phyloP scores from a whole-genome alignment of 2,113 vertebrate genomes.

The Podarcis raffonei region DNA sequence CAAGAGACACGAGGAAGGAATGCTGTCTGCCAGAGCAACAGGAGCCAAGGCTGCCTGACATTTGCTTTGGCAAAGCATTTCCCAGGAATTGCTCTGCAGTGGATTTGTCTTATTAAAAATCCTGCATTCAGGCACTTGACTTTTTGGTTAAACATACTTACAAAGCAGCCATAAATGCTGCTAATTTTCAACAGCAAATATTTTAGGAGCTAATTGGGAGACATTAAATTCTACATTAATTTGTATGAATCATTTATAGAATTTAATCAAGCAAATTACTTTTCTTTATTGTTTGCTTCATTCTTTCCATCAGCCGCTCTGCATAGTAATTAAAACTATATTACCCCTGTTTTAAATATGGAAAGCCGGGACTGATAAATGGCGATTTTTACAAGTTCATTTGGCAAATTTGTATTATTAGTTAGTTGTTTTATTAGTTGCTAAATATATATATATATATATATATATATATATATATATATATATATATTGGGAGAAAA shows the following conservation, averaged over 20 bases:
- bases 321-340: neutral
- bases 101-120: neutral
- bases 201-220: constrained; percentile 3
- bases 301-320: neutral
- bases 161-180: neutral
- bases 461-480: too few relatives aligned
- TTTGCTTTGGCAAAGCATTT: neutral
- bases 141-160: constrained; percentile 19
- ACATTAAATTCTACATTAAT: neutral
- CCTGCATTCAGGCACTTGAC: neutral
- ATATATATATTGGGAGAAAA: too few relatives aligned
- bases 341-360: neutral
- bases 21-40: neutral
- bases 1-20: neutral
- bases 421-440: too few relatives aligned
- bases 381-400: neutral
- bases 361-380: neutral
- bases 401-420: neutral
- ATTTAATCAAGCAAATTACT: neutral
- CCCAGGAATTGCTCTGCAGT: rapidly evolving
- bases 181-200: constrained; percentile 18
- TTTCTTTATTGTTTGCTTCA: neutral
- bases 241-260: neutral
- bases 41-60: neutral
- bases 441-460: too few relatives aligned